Percentiles rank a stretch among this genome's conserved stretches.
These are phyloP conservation scores for Gavialis gangeticus DNA, from an alignment of 2,113 vertebrate species.

Conservation along the genomic window DNA sequence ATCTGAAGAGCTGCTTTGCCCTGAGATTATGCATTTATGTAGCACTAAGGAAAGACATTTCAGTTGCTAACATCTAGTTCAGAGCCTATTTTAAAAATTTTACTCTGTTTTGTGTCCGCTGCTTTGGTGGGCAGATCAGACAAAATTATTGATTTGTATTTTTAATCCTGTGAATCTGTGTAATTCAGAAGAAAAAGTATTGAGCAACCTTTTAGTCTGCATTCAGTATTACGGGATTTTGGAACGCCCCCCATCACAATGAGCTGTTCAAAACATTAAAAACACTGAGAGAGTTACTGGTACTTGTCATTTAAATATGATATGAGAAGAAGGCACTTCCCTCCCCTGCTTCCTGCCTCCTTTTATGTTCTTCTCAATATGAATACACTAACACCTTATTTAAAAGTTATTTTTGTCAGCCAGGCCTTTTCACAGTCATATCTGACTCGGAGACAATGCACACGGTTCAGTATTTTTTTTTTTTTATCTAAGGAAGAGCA, in stretches of 20 bases:
- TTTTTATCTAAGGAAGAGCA: conserved; percentile 51
- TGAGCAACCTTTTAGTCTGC: conserved; percentile 7
- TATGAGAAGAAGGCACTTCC: conserved; percentile 70
- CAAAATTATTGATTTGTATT: neutral
- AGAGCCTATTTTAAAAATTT: conserved; percentile 50
- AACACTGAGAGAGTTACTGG: conserved; percentile 34
- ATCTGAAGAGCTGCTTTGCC: conserved; percentile 50
- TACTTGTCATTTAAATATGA: conserved; percentile 73
- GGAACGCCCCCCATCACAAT: conserved; percentile 32
- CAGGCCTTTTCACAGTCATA: conserved; percentile 65
- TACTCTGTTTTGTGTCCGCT: conserved; percentile 52
- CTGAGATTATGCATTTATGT: conserved; percentile 55
- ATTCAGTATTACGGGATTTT: conserved; percentile 55
- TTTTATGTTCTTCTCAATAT: conserved; percentile 77
- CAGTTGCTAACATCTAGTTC: conserved; percentile 55
- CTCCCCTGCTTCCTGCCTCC: conserved; percentile 81
- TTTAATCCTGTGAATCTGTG: conserved; percentile 51
- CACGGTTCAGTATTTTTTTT: conserved; percentile 45
- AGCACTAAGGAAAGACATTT: conserved; percentile 43
- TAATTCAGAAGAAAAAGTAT: conserved; percentile 25
- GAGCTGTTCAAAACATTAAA: conserved; percentile 24
- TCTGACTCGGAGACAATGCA: conserved; percentile 62
- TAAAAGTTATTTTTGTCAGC: conserved; percentile 78
- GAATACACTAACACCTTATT: conserved; percentile 68
- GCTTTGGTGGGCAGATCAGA: conserved; percentile 22